Conservation (phyloP, 2,888 invertebrate species). For the Tricholauxania praeusta region DNA sequence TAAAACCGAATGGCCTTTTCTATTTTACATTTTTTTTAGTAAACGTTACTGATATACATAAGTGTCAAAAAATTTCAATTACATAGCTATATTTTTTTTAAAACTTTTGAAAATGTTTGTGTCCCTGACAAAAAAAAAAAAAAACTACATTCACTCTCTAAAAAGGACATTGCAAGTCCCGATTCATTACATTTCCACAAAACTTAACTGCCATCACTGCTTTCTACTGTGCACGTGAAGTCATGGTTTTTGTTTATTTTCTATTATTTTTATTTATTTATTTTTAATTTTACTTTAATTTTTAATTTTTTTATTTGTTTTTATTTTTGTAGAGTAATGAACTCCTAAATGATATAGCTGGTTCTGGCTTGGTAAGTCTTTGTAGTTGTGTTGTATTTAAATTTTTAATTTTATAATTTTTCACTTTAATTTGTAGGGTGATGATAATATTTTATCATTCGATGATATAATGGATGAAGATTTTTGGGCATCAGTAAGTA, state of each 20-base stretch:
- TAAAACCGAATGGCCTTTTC: too few relatives aligned
- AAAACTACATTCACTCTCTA: too few relatives aligned
- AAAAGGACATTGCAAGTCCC: too few relatives aligned
- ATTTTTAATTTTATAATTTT: conserved; percentile 15
- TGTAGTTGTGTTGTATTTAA: neutral
- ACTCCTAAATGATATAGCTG: conserved; percentile 38
- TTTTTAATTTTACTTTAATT: conserved; percentile 28
- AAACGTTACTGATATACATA: too few relatives aligned
- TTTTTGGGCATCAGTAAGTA: conserved; percentile 46
- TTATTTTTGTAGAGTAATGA: conserved; percentile 45
- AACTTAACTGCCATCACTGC: too few relatives aligned
- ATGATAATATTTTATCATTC: conserved; percentile 33
- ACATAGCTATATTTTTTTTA: too few relatives aligned
- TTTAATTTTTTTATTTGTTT: conserved; percentile 37
- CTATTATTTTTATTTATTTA: conserved; percentile 12
- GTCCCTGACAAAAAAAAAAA: too few relatives aligned
- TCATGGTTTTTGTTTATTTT: conserved; percentile 11
- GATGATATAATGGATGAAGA: conserved; percentile 48
- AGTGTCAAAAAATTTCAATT: too few relatives aligned
- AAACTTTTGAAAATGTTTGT: too few relatives aligned
- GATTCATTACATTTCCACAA: too few relatives aligned
- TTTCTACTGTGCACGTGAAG: too few relatives aligned
- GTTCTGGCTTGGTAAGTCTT: conserved; percentile 44
- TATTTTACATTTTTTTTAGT: too few relatives aligned
- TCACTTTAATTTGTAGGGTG: conserved; percentile 37